Conservation (phyloP, 2,888 invertebrate genomes). For the Diplazon laetatorius region DNA sequence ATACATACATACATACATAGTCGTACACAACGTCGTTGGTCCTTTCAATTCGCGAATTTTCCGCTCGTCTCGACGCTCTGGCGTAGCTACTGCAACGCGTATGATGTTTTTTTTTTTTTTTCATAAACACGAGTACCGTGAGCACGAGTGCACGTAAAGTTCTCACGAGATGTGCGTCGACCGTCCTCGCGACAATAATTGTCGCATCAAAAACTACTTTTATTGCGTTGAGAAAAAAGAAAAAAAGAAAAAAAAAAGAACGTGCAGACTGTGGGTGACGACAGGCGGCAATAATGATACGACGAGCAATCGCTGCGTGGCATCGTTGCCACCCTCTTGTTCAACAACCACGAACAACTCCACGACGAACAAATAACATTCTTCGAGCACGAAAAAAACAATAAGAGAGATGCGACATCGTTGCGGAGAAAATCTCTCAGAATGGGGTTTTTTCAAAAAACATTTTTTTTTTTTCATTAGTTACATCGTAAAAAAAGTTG, state of each 20-base stretch:
- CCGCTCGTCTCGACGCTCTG: constrained; percentile 1
- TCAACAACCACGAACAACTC: background rate
- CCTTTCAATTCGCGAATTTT: constrained; percentile 35
- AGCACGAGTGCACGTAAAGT: constrained; percentile 1
- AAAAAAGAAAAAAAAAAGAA: background rate
- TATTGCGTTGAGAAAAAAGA: constrained; percentile 47
- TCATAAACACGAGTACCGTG: background rate
- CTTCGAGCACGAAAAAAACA: constrained; percentile 29
- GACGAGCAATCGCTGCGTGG: background rate
- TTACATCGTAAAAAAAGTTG: background rate
- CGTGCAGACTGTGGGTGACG: constrained; percentile 2
- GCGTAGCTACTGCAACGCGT: background rate
- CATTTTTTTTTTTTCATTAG: background rate
- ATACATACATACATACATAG: background rate
- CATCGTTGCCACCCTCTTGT: constrained; percentile 2
- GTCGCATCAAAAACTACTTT: constrained; percentile 57
- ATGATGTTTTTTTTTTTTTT: no score
- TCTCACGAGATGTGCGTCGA: constrained; percentile 7
- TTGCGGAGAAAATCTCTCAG: background rate
- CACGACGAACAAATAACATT: constrained; percentile 28
- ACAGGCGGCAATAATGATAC: background rate
- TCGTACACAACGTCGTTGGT: background rate
- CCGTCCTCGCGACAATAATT: constrained; percentile 61
- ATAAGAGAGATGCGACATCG: constrained; percentile 22
- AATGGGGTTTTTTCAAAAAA: background rate